Evolutionary conservation across 2,113 vertebrate genomes (phyloP), one percentile per base, ranked within the genome.

Genomic region (Entomyzon cyanotis): DNA sequence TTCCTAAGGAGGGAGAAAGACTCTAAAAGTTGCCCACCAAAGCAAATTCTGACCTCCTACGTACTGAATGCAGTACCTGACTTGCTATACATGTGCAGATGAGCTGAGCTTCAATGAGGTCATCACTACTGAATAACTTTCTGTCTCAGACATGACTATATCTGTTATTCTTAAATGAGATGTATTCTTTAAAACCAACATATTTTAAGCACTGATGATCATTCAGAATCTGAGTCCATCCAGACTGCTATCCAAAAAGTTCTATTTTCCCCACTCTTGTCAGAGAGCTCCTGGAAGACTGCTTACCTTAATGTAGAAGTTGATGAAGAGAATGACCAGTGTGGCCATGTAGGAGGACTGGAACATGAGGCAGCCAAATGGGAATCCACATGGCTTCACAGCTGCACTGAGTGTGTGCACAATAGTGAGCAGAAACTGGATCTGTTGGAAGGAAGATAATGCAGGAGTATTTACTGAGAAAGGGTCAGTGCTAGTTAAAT

Each of bases 301-400:
- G 9, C 97, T 95, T 97, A 99, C 99, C 98, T 99, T 98, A 84
- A 98, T 44, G 31, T 99, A 99, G 93, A 99, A 99, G 84, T 99
- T 99, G 88, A 98, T 52, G 90, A 99, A 99, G 9, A 99, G 97
- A 88, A 99, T 62, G 47, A 99, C 98, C 67, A 99, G 93, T 2
- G 98, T 99, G 64, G 97, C 91, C 99, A 99, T 99, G 53, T 99
- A 99, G 46, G 98, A 98, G 6, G 98, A 98, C 97, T 99, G 99
- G 97, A 99, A 99, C 87, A 99, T 96, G 85, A 99, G 98, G 62
- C 98, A 99, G 37, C 98, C 98, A 11, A 98, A 95, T 22, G 98
- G 98, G 97, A 99, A 99, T 41, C 98, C 99, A 12, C 99, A 99
- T 1, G 99, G 98, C 73, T 96, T 97, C 86, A 98, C 97, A 5